These are phyloP conservation scores for Anhinga anhinga DNA, from an alignment of 2,113 vertebrate species.

Conservation along the genomic window DNA sequence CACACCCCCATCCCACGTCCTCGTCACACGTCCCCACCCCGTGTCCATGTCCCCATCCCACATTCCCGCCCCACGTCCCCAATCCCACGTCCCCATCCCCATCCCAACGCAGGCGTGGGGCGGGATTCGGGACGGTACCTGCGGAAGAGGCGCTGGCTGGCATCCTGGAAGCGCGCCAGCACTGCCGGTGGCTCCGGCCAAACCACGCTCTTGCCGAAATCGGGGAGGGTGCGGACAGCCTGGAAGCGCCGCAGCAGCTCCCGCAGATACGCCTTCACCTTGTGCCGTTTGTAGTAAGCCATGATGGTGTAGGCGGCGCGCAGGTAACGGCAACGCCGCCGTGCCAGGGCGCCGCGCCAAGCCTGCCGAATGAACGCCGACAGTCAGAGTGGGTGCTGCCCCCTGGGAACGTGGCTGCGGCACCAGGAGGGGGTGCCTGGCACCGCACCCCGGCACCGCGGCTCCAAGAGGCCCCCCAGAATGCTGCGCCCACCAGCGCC, in stretches of 20 bases:
- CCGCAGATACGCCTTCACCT: conserved; percentile 84
- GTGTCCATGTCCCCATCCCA: not conserved
- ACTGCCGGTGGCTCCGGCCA: conserved; percentile 83
- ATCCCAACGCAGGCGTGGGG: fast-evolving
- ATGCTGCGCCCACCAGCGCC: too few species aligned
- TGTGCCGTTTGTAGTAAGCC: conserved; percentile 86
- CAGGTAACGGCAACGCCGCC: conserved; percentile 77
- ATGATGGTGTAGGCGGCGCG: conserved; percentile 85
- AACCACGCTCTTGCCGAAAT: conserved; percentile 81
- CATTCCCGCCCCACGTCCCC: too few species aligned
- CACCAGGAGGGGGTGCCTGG: too few species aligned
- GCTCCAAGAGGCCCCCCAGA: too few species aligned
- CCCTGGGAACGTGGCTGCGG: fast-evolving
- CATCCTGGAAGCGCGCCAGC: conserved; percentile 81
- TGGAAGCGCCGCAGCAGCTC: conserved; percentile 83
- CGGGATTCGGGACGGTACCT: conserved; percentile 64
- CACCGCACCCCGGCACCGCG: fast-evolving
- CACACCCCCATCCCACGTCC: fast-evolving
- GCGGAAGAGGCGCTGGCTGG: conserved; percentile 80
- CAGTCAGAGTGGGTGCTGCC: fast-evolving
- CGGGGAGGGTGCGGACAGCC: conserved; percentile 75
- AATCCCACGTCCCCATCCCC: not conserved
- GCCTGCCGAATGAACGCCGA: conserved; percentile 61
- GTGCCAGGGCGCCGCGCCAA: conserved; percentile 88
- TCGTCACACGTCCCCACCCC: too few species aligned